These are phyloP conservation scores for Dicyema japonicum DNA, from an alignment of 1,140 invertebrate species.

Conservation along the genomic window DNA sequence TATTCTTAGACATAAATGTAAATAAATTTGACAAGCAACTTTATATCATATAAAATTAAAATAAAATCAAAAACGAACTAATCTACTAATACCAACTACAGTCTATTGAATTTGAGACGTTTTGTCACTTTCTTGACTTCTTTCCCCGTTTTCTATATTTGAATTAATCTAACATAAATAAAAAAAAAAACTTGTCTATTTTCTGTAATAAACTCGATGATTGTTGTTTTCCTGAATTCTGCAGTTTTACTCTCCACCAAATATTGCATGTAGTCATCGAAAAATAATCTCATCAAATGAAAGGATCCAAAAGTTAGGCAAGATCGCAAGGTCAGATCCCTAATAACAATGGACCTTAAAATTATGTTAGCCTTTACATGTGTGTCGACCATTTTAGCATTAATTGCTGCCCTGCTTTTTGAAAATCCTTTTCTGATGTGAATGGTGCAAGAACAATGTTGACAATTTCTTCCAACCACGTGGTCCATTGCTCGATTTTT, in stretches of 20 bases:
- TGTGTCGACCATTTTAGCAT: slow-evolving; percentile 93
- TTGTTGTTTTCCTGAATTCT: too few species aligned
- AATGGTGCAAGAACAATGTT: slow-evolving; percentile 51
- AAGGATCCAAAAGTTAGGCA: slow-evolving; percentile 93
- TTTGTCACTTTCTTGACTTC: too few species aligned
- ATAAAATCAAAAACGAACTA: too few species aligned
- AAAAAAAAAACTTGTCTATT: too few species aligned
- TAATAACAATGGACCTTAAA: slow-evolving; percentile 62
- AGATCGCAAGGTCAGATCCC: slow-evolving; percentile 63
- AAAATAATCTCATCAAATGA: slow-evolving; percentile 73
- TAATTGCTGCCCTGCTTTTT: slow-evolving; percentile 51
- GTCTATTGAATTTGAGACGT: too few species aligned
- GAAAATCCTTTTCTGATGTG: slow-evolving; percentile 39
- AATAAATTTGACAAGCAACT: too few species aligned
- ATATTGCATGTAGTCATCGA: slow-evolving; percentile 97
- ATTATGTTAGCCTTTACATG: too few species aligned
- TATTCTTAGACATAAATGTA: too few species aligned
- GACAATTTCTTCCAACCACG: slow-evolving; percentile 65
- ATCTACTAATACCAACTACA: too few species aligned
- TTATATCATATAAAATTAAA: too few species aligned
- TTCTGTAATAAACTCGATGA: slow-evolving; percentile 26
- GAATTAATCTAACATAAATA: too few species aligned
- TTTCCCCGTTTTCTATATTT: too few species aligned
- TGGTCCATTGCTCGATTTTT: slow-evolving; percentile 72
- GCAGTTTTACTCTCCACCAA: slow-evolving; percentile 83